These are phyloP conservation scores for Clarias platycephalus DNA, from an alignment of 2,797 vertebrate species.

Conservation along the genomic window DNA sequence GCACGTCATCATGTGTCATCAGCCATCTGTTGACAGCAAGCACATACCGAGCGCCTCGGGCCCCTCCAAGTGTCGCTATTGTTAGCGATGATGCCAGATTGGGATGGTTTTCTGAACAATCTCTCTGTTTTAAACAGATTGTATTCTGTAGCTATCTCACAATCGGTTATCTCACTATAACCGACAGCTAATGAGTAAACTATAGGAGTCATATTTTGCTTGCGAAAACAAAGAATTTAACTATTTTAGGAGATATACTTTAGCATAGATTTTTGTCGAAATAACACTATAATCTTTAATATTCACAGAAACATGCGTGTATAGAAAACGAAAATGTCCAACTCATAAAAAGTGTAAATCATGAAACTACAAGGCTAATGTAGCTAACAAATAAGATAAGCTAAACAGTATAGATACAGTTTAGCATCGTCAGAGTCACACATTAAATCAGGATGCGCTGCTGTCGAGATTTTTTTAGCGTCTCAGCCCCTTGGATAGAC, in stretches of 20 bases:
- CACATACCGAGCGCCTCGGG: constrained; percentile 91
- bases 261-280: background rate
- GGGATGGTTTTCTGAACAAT: constrained; percentile 17
- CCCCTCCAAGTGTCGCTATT: constrained; percentile 79
- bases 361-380: background rate
- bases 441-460: background rate
- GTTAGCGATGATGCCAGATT: constrained; percentile 65
- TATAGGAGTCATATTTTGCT: no score
- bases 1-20: constrained; percentile 88
- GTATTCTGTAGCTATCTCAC: background rate
- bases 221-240: background rate
- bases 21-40: constrained; percentile 96
- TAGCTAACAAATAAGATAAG: background rate
- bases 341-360: background rate
- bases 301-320: background rate
- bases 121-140: background rate
- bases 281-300: background rate
- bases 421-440: background rate
- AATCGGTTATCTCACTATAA: background rate
- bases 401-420: background rate
- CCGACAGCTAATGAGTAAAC: background rate
- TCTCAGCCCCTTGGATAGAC: background rate
- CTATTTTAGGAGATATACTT: background rate
- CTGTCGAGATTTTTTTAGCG: no score
- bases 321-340: background rate